These are phyloP conservation scores for Drosophila suzukii DNA, from an alignment of 1,140 invertebrate genomes.

Conservation along the genomic window DNA sequence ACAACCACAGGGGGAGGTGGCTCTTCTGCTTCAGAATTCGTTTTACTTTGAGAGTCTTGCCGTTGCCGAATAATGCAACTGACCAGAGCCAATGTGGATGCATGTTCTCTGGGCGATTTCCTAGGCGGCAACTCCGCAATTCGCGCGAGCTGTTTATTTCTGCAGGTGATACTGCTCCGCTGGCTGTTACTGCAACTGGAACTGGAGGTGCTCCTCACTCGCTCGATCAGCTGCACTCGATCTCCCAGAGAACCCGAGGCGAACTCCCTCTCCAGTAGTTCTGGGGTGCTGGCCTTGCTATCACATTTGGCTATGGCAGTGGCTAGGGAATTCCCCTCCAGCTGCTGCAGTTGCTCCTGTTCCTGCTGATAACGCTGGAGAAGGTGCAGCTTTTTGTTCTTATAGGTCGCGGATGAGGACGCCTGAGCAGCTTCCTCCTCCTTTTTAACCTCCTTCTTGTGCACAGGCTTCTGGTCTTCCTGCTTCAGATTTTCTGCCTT, in stretches of 20 bases:
- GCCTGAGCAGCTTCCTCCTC: conserved; percentile 30
- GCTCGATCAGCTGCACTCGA: conserved; percentile 53
- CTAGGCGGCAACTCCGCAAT: conserved; percentile 87
- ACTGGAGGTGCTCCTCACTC: conserved; percentile 64
- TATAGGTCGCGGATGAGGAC: conserved; percentile 54
- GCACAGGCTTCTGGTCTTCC: conserved; percentile 13
- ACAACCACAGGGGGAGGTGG: conserved; percentile 14
- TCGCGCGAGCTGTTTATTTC: conserved; percentile 79
- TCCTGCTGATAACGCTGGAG: conserved; percentile 78
- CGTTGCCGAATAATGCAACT: conserved; percentile 87
- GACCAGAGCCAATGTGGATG: conserved; percentile 92
- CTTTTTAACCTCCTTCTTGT: conserved; percentile 42
- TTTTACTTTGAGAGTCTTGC: conserved; percentile 83
- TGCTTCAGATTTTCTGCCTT: conserved; percentile 12
- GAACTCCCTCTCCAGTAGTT: conserved; percentile 67
- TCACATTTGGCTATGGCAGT: conserved; percentile 71
- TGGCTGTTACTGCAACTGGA: conserved; percentile 61
- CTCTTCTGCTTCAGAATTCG: conserved; percentile 76
- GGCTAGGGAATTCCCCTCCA: conserved; percentile 25
- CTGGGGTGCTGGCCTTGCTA: conserved; percentile 78
- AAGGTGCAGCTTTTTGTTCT: conserved; percentile 76
- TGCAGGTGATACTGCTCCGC: conserved; percentile 64
- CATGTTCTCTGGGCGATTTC: conserved; percentile 94
- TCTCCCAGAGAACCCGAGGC: conserved; percentile 50
- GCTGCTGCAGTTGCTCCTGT: conserved; percentile 57